Conservation (phyloP, 2,113 vertebrate genomes). For the Sterna hirundo region DNA sequence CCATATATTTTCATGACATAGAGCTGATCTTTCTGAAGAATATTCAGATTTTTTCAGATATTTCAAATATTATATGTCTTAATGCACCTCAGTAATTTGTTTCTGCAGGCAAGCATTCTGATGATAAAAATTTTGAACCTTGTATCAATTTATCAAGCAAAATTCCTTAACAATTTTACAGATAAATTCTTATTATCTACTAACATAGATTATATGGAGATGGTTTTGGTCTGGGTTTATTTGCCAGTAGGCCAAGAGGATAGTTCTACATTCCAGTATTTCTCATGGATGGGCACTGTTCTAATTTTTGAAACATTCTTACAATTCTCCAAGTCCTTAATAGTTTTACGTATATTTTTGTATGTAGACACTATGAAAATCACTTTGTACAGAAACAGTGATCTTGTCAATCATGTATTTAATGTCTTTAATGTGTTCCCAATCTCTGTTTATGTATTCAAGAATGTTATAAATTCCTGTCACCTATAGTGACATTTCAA, state of each 20-base stretch:
- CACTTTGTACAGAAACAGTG: background rate
- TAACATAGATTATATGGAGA: background rate
- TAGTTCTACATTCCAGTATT: background rate
- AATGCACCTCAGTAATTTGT: fast-evolving
- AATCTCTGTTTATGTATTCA: background rate
- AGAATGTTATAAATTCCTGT: background rate
- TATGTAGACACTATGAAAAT: background rate
- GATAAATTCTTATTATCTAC: background rate
- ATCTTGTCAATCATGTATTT: background rate
- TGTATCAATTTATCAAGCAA: background rate
- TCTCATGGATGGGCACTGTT: background rate
- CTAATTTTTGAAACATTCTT: background rate
- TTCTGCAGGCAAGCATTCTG: background rate
- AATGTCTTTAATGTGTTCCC: background rate
- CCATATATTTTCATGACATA: background rate
- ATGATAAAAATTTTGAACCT: background rate
- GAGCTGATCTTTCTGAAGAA: background rate
- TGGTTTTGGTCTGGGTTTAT: background rate
- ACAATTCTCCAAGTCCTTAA: background rate
- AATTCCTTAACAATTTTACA: background rate
- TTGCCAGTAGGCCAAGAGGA: background rate
- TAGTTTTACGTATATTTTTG: background rate
- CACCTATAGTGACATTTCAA: background rate
- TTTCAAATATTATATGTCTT: background rate
- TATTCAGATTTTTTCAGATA: background rate